Conservation (phyloP, 1,140 invertebrate species). For the Bombus balteatus region DNA sequence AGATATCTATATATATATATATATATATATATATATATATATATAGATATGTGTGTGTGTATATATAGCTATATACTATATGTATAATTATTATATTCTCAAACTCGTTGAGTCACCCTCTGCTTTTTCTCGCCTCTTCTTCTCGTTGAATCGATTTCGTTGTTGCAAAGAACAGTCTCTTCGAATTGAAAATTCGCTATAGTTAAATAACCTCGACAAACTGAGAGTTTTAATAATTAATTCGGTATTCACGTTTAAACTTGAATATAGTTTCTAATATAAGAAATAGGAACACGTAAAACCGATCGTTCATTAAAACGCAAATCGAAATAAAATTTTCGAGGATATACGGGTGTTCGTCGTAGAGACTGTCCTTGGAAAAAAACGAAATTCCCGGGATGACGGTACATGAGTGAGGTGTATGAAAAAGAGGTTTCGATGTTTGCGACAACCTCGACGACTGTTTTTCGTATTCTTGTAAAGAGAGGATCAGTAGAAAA, state of each 20-base stretch:
- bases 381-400: not conserved
- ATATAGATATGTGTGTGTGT: no score
- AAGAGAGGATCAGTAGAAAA: slow-evolving; percentile 35
- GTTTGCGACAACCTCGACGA: slow-evolving; percentile 6
- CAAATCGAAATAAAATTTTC: not conserved
- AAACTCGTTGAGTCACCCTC: not conserved
- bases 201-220: not conserved
- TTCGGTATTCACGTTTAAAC: not conserved
- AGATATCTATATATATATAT: not conserved
- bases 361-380: not conserved
- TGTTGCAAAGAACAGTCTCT: not conserved
- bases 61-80: not conserved
- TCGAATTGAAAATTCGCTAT: not conserved
- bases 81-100: not conserved
- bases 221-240: not conserved
- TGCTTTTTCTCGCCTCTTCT: not conserved
- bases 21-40: no score
- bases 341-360: not conserved
- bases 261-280: not conserved
- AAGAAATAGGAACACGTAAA: not conserved
- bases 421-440: not conserved
- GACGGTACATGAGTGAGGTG: not conserved
- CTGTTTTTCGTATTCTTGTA: slow-evolving; percentile 27
- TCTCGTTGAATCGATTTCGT: not conserved
- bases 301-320: not conserved